Base-by-base conservation (phyloP, 1,140 invertebrate genomes). In the Amyelois transitella region DNA sequence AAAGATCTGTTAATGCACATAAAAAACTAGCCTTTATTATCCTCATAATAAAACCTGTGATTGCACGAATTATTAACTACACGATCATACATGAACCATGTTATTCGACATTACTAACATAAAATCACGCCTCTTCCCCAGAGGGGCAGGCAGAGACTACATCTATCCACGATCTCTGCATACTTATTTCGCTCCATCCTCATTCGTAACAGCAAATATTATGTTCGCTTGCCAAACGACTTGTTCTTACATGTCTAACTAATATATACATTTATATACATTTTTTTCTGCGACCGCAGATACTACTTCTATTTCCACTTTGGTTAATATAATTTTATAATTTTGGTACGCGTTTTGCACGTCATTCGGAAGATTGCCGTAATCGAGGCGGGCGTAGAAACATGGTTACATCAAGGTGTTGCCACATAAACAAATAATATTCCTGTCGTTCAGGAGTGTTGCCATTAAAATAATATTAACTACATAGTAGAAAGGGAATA, bases 271-370 rank as follows among this genome's bases (percentile, higher is more conserved):
- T 2, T 10, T 51, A 32, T 51, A 20, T 57, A 57, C 55, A 57
- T 21, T 49, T 55, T 55, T 51, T 19, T 43, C 51, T 58, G 56
- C 51, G 10, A 18, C n/a, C 32, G 43, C 52, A 53, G 52, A 43
- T 53, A 53, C 57, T 53, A 58, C 38, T 32, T 32, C 55, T 51
- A 49, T 43, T 19, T 18, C 28, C 24, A 52, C 56, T 58, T 58
- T 58, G 57, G 51, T 59, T 53, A n/a, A 12, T 28, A 53, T 58
- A 17, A 48, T 21, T 21, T 45, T 24, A 12, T 19, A 56, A 49
- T 50, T 53, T 59, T 59, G 57, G 57, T 59, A 58, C 51, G 47
- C 57, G 53, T 24, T 18, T n/a, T 18, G 6, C 19, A 38, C 12
- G 18, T 6, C 18, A 14, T 43, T 21, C 20, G 18, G 12, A 14